Conservation (phyloP, 2,113 vertebrate species). For the Myanophis thanlyinensis region DNA sequence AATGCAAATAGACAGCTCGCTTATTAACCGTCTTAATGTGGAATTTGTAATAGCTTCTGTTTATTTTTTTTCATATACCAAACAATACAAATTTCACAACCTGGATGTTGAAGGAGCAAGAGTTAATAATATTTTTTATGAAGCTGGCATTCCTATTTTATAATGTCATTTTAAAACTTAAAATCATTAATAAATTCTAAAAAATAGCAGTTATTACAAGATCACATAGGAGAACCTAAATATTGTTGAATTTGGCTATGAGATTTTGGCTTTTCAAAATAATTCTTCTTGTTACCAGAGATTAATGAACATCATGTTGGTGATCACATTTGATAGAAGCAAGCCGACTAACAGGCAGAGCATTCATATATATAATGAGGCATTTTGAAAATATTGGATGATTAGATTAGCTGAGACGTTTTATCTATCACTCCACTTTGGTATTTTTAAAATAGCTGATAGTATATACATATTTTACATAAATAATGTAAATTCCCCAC, state of each 20-base stretch:
- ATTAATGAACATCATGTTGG: not conserved
- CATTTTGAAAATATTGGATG: not conserved
- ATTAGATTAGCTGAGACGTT: not conserved
- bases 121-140: not conserved
- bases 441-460: not conserved
- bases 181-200: not conserved
- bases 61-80: not conserved
- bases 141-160: not conserved
- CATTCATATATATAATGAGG: no score
- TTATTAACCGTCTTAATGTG: not conserved
- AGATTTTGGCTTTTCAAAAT: not conserved
- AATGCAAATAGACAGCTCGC: not conserved
- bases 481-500: not conserved
- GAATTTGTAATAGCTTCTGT: not conserved
- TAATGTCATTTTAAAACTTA: not conserved
- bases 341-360: not conserved
- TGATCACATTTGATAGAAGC: not conserved
- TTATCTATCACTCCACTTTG: not conserved
- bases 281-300: not conserved
- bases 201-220: not conserved
- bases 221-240: not conserved
- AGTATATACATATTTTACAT: not conserved
- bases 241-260: not conserved
- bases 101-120: not conserved
- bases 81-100: not conserved